phyloP scores from a whole-genome alignment of 2,888 invertebrate species.

The Gisinianus flammeolus region DNA sequence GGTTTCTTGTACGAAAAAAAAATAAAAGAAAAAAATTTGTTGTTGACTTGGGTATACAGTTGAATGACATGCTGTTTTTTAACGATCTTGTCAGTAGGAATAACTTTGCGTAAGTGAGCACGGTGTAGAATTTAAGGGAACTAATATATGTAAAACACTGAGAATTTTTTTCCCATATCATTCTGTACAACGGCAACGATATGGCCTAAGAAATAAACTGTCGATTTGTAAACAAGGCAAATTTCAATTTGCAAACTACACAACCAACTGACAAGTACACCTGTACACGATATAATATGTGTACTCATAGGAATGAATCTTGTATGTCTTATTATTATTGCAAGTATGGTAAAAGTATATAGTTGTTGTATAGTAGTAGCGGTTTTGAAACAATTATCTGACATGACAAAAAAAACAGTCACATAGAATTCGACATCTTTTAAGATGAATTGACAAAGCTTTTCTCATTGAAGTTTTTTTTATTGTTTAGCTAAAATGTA shows the following conservation, averaged over 20 bases:
- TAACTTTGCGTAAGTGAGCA: neutral
- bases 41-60: neutral
- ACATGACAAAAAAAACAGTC: neutral
- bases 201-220: neutral
- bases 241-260: neutral
- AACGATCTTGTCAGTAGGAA: slow-evolving; percentile 11
- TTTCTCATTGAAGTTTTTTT: no score
- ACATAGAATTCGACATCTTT: slow-evolving; percentile 23
- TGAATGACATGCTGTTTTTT: slow-evolving; percentile 25
- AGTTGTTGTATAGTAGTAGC: neutral
- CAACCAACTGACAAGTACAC: neutral
- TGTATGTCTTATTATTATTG: neutral
- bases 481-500: no score
- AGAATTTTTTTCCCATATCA: neutral
- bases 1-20: slow-evolving; percentile 19
- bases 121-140: neutral
- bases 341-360: neutral
- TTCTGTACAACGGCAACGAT: neutral
- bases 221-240: neutral
- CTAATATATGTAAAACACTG: neutral
- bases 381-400: neutral
- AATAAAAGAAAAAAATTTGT: no score
- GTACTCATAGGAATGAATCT: neutral
- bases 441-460: slow-evolving; percentile 39
- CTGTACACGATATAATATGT: neutral